Evolutionary conservation across 2,113 vertebrate species (phyloP), one percentile per base, ranked within the genome.

Genomic region (Ptychochromis oligacanthus): DNA sequence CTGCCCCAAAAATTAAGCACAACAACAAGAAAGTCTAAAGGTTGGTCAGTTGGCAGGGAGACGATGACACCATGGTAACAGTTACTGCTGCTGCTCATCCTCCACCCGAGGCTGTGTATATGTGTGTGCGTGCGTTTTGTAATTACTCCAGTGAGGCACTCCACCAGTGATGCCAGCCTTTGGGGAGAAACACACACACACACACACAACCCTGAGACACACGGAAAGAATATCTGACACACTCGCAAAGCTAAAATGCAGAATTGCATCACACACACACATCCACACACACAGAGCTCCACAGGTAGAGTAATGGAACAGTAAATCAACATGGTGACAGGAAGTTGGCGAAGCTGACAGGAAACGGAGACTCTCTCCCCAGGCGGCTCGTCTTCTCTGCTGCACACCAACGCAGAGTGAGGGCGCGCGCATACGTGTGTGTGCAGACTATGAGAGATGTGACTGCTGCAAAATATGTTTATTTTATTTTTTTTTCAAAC

Each of bases 301-400:
- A 83, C 61, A 89, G 40, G 77, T 74, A 77, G 60, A 31, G 57
- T 83, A 86, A 78, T 84, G 34, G 36, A 65, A 43, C 74, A 75
- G 82, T 78, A 80, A 83, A 85, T 85, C 80, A 85, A 80, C 72
- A 80, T 17, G 77, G 43, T 85, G 82, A 87, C 82, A 90, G 88
- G 79, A 79, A 87, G 77, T 40, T 80, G 76, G 75, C 14, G 17
- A 11, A 2, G 54, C 75, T 56, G 78, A 89, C 74, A 84, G 84
- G 81, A 83, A 86, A 87, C 52, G 12, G 59, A 89, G 74, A 79
- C 55, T 62, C 84, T 79, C 54, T 46, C 28, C 18, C 61, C n/a
- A 0, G 60, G 67, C 28, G 3, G 28, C 43, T 54, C 24, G 52
- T 77, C 58, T 56, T 62, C 43, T 83, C 18, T 72, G 55, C 61